Evolutionary conservation across 2,888 invertebrate species (phyloP), one percentile per base, ranked within the genome.

Genomic region (Pegoplata infirma): DNA sequence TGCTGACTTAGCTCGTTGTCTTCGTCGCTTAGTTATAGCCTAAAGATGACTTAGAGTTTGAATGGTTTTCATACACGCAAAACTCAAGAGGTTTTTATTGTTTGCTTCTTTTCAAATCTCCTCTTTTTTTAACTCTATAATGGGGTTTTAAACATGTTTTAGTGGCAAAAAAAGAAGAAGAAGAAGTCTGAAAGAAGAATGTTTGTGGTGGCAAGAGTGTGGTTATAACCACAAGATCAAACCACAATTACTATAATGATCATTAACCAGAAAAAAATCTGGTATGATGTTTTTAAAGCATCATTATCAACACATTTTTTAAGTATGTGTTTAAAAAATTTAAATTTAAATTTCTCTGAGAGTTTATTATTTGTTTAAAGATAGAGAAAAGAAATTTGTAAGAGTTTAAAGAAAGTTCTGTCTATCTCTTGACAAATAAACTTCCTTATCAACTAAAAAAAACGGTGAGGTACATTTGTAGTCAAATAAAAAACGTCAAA

Each of bases 31-130:
- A 49, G 49, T 76, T 63, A n/a, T n/a, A 56, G 40, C 44, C 51
- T 67, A 40, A 19, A 51, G 59, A 44, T 67, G 59, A 6, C 12
- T 58, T 40, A 14, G 14, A 49, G 36, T 69, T 56, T 56, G 40
- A 68, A 68, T 19, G 25, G 53, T 55, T 59, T 75, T 75, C 68
- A 66, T 71, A 66, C 71, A 76, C 58, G 71, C 76, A 49, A 68
- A 55, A 51, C 49, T 21, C 10, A 28, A 63, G 21, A 49, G 25
- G 10, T 49, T 67, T 63, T 69, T 49, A 12, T 67, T n/a, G n/a
- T n/a, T n/a, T n/a, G n/a, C n/a, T 46, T 14, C 55, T 12, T 59
- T 19, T 64, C 55, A 36, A 53, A 32, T 55, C 46, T 44, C 14
- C 5, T 40, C 36, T 40, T 40, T n/a, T n/a, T 40, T n/a, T n/a